A percentile compares a stretch with the other conserved stretches of the same genome.
These are phyloP conservation scores for Anthopleura sola DNA, from an alignment of 64 coral and sea anemone species.

Conservation along the genomic window DNA sequence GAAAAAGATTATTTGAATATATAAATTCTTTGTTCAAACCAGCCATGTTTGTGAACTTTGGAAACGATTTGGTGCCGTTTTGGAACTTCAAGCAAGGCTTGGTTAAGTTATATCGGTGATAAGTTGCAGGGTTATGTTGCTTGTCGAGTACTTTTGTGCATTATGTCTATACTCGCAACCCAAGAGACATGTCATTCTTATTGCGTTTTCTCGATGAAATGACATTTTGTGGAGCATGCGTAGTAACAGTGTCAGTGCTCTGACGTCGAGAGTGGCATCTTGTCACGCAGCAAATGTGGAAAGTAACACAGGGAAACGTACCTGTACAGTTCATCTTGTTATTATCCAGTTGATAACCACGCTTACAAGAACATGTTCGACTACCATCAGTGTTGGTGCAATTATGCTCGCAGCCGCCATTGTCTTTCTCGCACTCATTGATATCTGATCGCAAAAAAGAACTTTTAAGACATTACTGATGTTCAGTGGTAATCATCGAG, in stretches of 20 bases:
- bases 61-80: no score
- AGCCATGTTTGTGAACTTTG: background rate
- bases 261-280: background rate
- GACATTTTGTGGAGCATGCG: no score
- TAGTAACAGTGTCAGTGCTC: no score
- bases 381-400: conserved; percentile 50
- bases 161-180: no score
- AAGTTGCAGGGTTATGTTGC: no score
- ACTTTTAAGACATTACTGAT: background rate
- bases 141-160: no score
- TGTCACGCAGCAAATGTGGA: background rate
- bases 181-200: no score
- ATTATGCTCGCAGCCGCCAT: conserved; percentile 50
- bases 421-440: conserved; percentile 43
- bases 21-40: background rate
- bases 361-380: conserved; percentile 46
- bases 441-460: conserved; percentile 2
- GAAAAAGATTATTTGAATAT: background rate
- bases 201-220: no score
- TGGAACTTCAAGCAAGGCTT: no score
- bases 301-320: background rate
- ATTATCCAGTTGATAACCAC: conserved; percentile 27
- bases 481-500: background rate
- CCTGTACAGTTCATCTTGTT: conserved; percentile 36
- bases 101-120: no score